Conservation (phyloP, 2,113 vertebrate species). For the Athene cunicularia region DNA sequence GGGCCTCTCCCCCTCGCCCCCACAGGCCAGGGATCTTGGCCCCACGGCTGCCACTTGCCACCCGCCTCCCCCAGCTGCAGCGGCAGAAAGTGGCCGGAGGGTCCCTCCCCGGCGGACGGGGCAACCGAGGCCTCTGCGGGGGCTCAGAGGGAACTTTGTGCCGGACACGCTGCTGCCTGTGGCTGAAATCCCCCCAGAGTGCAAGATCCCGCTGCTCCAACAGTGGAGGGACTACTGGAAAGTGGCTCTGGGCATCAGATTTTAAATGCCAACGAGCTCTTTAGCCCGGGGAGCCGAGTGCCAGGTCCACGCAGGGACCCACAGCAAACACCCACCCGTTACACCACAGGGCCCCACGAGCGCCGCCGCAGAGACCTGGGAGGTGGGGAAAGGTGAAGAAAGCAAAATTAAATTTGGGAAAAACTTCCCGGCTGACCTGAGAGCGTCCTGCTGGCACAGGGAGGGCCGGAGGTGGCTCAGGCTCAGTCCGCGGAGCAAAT, state of each 20-base stretch:
- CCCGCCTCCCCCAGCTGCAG: neutral
- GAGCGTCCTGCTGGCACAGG: neutral
- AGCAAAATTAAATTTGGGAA: neutral
- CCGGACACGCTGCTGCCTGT: neutral
- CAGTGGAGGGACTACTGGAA: fast-evolving
- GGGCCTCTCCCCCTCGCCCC: neutral
- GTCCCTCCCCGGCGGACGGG: neutral
- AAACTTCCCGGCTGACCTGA: neutral
- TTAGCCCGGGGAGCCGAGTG: neutral
- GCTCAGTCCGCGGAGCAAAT: neutral
- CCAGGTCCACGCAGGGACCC: neutral
- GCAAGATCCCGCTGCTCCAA: no score
- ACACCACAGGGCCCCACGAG: fast-evolving
- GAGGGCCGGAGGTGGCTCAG: fast-evolving
- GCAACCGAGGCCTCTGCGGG: neutral
- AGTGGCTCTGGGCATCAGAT: fast-evolving
- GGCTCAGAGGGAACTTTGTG: neutral
- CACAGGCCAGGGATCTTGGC: fast-evolving
- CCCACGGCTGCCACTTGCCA: neutral
- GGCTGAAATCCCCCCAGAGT: neutral
- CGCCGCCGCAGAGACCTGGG: neutral
- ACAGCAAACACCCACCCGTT: neutral
- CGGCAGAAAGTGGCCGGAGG: neutral
- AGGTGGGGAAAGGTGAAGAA: neutral
- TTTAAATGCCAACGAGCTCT: neutral